Percentiles rank a stretch among this genome's conserved stretches.
phyloP scores from a whole-genome alignment of 2,888 invertebrate species.

The Candidula unifasciata region DNA sequence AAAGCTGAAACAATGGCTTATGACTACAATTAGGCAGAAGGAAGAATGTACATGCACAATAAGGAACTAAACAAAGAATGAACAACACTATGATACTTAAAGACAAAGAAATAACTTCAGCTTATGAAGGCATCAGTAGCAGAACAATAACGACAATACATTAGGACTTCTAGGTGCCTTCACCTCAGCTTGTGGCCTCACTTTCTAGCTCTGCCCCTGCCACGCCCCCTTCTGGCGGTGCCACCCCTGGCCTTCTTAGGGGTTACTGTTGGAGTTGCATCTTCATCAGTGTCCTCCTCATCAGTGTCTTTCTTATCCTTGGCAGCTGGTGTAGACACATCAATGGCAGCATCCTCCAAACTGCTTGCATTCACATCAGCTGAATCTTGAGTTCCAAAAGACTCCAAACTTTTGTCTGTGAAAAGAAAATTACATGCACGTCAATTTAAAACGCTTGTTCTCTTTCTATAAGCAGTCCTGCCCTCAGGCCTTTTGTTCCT shows the following conservation, averaged over 20 bases:
- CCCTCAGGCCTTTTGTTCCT: too few relatives aligned
- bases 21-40: background rate
- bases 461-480: too few relatives aligned
- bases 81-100: too few relatives aligned
- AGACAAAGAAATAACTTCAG: too few relatives aligned
- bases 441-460: too few relatives aligned
- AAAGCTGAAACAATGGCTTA: too few relatives aligned
- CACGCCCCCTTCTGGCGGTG: slow-evolving; percentile 40
- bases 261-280: background rate
- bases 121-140: too few relatives aligned
- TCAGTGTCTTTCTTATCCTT: slow-evolving; percentile 16
- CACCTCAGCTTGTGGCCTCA: background rate
- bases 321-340: background rate
- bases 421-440: background rate
- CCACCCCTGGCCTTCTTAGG: slow-evolving; percentile 16
- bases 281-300: slow-evolving; percentile 2
- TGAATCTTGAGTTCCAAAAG: background rate
- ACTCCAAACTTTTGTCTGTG: background rate
- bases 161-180: background rate
- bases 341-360: background rate
- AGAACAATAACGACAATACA: too few relatives aligned
- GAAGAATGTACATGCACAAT: background rate
- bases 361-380: background rate
- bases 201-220: slow-evolving; percentile 31
- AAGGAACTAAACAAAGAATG: too few relatives aligned